Evolutionary conservation across 2,797 vertebrate species (phyloP), one percentile per base, ranked within the genome.

Genomic region (Pangasius djambal): DNA sequence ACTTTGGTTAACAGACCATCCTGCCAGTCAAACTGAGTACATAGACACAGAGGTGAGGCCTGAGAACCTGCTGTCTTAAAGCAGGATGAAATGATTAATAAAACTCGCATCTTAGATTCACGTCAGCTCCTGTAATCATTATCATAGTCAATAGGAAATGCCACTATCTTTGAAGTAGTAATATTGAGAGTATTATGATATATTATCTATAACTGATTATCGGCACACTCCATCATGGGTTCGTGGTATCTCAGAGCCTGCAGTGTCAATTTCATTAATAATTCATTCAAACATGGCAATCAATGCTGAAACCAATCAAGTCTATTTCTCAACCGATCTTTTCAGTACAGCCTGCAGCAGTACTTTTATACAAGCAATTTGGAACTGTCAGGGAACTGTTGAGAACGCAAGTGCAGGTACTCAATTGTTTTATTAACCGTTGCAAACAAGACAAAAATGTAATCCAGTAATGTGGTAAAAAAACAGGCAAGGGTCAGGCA

Each of bases 21-120:
- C 77, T 88, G 77, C 83, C 88, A 83, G 15, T 90, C 69, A 86
- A 37, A 57, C 15, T 65, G 72, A 67, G 65, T 85, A 69, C 48
- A 31, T 9, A 3, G 67, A 15, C 50, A 31, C 75, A 37, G 75
- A 40, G 74, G 59, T 87, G 77, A 70, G n/a, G 75, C 57, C 15
- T 25, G 22, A 34, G 67, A 52, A 18, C n/a, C 44, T 67, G 70
- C 16, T 10, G 2, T 63, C 31, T 25, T 61, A 8, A 59, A 59
- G 22, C 79, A 37, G 79, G 37, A 28, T 40, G 37, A 65, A 63
- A 61, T 40, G 57, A 25, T 78, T 82, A 9, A 65, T 3, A 28
- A 61, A 63, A 28, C 77, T 61, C 4, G 1, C 4, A 25, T 61
- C 7, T 28, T 28, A 13, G 31, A 25, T 31, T 55, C 50, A 79